Base-by-base conservation (phyloP, 2,797 vertebrate species). In the Sebastes steindachneri region DNA sequence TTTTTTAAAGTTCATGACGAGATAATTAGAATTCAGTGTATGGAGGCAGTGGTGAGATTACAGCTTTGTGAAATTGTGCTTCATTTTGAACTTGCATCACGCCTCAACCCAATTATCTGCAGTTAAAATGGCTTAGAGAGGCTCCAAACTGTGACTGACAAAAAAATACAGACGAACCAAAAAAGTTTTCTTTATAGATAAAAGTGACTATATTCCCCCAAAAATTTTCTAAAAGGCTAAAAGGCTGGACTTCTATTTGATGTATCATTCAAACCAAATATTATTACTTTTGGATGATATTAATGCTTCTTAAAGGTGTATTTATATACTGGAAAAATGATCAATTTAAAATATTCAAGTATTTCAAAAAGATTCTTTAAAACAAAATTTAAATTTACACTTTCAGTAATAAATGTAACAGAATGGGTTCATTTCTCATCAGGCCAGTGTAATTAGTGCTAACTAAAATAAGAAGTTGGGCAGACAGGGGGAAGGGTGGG, bases 21-120 rank as follows among this genome's bases (percentile, higher is more conserved):
- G 93, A 95, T 96, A 92, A 95, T 95, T 95, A 94, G 89, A 91
- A 95, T 94, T 93, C 92, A 92, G 90, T 83, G 83, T 90, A 91
- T 88, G 85, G 90, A 95, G 89, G 80, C 85, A 86, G 86, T 88
- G 83, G 88, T 87, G 90, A 92, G 88, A 93, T 93, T 93, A 91
- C 81, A 89, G 91, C 89, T 88, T 92, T 91, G 83, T 88, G 81
- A 84, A 91, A 93, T 80, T 87, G 77, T 87, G 88, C 82, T 80
- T 91, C 82, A 91, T 95, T 93, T 92, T 93, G 85, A 93, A 93
- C 89, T 87, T 88, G 89, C 88, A 91, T 94, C 88, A 86, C 68
- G 80, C 89, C 87, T 92, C 89, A 88, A 91, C 88, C 88, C 90
- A 94, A 94, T 95, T 95, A 94, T 93, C 86, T 89, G 68, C 84